Conservation (phyloP, 2,888 invertebrate species). For the Nemoura dubitans region DNA sequence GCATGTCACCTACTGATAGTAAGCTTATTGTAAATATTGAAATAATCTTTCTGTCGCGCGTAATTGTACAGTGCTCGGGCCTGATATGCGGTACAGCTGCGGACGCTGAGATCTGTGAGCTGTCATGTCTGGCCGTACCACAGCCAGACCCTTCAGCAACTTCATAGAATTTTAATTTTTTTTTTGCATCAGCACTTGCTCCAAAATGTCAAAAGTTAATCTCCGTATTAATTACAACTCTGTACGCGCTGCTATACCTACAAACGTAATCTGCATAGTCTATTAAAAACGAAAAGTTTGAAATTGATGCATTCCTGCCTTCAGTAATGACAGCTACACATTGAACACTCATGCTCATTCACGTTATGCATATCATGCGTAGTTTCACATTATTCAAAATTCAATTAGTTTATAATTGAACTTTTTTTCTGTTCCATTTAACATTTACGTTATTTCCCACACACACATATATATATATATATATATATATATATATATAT, state of each 20-base stretch:
- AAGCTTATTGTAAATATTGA: neutral
- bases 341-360: neutral
- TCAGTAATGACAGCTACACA: neutral
- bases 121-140: too few species aligned
- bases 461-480: too few species aligned
- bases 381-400: conserved; percentile 7
- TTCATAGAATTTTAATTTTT: neutral
- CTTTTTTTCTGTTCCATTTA: neutral
- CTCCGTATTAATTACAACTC: neutral
- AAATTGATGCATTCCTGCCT: neutral
- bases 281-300: neutral
- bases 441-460: neutral
- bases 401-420: conserved; percentile 8
- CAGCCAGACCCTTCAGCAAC: too few species aligned
- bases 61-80: too few species aligned
- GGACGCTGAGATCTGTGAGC: too few species aligned
- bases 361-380: neutral
- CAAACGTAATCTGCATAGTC: neutral
- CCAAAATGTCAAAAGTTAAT: neutral
- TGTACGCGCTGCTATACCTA: neutral
- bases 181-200: neutral
- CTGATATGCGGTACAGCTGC: too few species aligned
- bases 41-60: neutral
- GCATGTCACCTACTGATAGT: neutral
- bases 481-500: too few species aligned